These are phyloP conservation scores for Drosophila repleta DNA, from an alignment of 1,140 invertebrate species.

Conservation along the genomic window DNA sequence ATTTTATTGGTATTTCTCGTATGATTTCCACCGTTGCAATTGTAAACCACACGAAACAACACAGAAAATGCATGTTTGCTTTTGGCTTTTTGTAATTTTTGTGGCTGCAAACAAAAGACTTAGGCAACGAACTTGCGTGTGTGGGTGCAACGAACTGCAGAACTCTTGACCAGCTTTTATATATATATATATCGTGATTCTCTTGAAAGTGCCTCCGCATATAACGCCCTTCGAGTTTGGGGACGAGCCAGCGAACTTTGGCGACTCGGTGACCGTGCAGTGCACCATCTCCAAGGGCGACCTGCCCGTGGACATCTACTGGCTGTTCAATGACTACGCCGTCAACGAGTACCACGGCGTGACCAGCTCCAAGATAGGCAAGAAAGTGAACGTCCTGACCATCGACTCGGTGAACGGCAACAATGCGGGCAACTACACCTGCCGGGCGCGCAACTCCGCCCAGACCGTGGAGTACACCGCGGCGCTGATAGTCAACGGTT, in stretches of 20 bases:
- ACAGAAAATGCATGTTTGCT: slow-evolving; percentile 59
- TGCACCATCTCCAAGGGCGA: slow-evolving; percentile 89
- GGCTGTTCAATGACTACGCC: slow-evolving; percentile 88
- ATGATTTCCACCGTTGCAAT: slow-evolving; percentile 67
- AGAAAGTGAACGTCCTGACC: slow-evolving; percentile 90
- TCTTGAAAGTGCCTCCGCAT: slow-evolving; percentile 85
- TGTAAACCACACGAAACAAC: slow-evolving; percentile 61
- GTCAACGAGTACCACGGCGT: slow-evolving; percentile 88
- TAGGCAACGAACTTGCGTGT: slow-evolving; percentile 4
- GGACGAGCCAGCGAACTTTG: slow-evolving; percentile 88
- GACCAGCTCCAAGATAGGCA: slow-evolving; percentile 89
- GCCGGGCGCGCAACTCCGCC: slow-evolving; percentile 90
- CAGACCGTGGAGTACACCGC: slow-evolving; percentile 88
- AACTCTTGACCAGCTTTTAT: background rate
- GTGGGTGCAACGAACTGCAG: background rate
- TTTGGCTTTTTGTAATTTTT: slow-evolving; percentile 39
- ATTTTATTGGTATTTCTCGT: slow-evolving; percentile 17
- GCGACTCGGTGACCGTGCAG: slow-evolving; percentile 88
- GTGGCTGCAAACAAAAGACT: slow-evolving; percentile 30
- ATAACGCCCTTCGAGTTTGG: slow-evolving; percentile 88
- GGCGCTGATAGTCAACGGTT: slow-evolving; percentile 91
- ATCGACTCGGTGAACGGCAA: slow-evolving; percentile 90
- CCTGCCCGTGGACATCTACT: slow-evolving; percentile 88
- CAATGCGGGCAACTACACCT: slow-evolving; percentile 91
- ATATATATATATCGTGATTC: too few species aligned